Conservation (phyloP, 2,797 vertebrate genomes). For the Scyliorhinus canicula region DNA sequence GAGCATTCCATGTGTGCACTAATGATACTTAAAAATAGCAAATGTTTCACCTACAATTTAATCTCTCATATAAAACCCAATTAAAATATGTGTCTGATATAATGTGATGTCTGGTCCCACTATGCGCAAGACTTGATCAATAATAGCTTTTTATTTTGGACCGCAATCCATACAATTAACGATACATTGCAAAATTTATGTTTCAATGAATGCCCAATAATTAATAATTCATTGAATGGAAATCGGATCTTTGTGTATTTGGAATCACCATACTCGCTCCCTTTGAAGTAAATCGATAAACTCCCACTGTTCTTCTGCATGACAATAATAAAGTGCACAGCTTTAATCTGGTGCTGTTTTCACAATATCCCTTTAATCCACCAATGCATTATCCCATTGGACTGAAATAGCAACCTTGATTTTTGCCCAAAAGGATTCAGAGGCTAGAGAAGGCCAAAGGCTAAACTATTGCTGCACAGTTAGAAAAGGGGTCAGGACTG, state of each 20-base stretch:
- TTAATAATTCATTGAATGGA: constrained; percentile 3
- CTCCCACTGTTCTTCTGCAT: not conserved
- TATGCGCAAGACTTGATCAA: not conserved
- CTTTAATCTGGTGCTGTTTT: not conserved
- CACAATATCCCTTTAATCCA: not conserved
- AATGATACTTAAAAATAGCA: not conserved
- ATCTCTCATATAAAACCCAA: not conserved
- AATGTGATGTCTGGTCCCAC: not conserved
- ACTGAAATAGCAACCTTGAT: not conserved
- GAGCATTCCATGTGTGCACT: not conserved
- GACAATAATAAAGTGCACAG: not conserved
- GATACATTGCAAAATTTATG: constrained; percentile 17
- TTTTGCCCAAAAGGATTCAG: not conserved
- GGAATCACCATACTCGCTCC: not conserved
- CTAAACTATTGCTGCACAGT: not conserved
- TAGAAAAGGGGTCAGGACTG: not conserved
- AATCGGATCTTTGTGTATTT: not conserved
- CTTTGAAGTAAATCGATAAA: not conserved
- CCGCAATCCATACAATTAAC: not conserved
- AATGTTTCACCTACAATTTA: not conserved
- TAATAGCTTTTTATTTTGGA: not conserved
- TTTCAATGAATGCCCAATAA: not conserved
- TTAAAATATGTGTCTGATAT: not conserved
- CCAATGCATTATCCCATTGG: not conserved
- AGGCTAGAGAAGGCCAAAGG: not conserved